Evolutionary conservation across 2,113 vertebrate species (phyloP), one percentile per base, ranked within the genome.

Genomic region (Oreotrochilus melanogaster): DNA sequence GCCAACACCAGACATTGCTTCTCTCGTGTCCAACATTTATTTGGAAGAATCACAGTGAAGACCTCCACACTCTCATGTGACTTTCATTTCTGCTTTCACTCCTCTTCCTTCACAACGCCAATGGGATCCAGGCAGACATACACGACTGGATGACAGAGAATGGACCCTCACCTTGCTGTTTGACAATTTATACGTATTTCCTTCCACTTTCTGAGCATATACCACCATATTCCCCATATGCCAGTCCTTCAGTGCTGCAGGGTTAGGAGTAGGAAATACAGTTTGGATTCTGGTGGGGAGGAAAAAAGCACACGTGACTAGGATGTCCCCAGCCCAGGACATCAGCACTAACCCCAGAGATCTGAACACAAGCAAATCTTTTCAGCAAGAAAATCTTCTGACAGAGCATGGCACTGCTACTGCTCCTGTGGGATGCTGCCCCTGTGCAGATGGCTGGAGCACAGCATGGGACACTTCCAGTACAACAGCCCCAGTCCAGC

Each of bases 251-350:
- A 99, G 97, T 51, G 99, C 99, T 71, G 99, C 99, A 61, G 99
- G 99, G 97, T 99, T 99, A 54, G 99, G 99, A 88, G 99, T 99
- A 64, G 99, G 99, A 97, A 99, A 99, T 97, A 99, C 99, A 96
- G 99, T 99, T 98, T 99, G 99, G 89, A 99, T 99, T 60, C 99
- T 99, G 93, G 83, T 76, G 2, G 73, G 51, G 39, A 28, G 8
- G 4, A 42, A 15, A 60, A 24, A 12, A 5, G 18, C 3, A 4
- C 8, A 69, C 35, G 18, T 18, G 42, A 78, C 87, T 53, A 73
- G 37, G 8, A 35, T 4, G 11, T 13, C 16, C 54, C 35, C 62
- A 75, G 39, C 45, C 2, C 0, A 10, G 15, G 35, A 58, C 37
- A 74, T 22, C 54, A 53, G 57, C 71, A 60, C 10, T 37, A 61